phyloP scores from a whole-genome alignment of 2,888 invertebrate genomes.

The Orgyia antiqua region DNA sequence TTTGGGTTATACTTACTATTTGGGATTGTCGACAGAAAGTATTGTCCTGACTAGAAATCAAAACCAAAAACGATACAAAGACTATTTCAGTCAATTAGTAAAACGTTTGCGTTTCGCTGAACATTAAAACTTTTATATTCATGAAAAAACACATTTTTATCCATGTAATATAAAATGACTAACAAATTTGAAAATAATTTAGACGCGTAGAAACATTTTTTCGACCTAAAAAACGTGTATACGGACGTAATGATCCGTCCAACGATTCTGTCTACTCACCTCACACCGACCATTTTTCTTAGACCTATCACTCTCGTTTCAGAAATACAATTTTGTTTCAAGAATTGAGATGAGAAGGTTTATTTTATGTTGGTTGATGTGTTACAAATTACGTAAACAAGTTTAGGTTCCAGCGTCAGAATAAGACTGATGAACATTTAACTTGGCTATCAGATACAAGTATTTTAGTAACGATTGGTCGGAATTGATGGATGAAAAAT shows the following conservation, averaged over 20 bases:
- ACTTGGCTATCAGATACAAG: constrained; percentile 31
- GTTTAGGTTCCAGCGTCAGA: constrained; percentile 41
- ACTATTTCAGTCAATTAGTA: no score
- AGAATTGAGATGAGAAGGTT: constrained; percentile 7
- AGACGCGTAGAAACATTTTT: constrained; percentile 33
- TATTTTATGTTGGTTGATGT: constrained; percentile 19
- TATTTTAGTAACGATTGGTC: constrained; percentile 17
- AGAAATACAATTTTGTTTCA: neutral
- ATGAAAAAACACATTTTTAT: no score
- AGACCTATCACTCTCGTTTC: constrained; percentile 19
- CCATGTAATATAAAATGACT: no score
- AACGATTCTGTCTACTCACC: constrained; percentile 57
- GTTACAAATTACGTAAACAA: constrained; percentile 55
- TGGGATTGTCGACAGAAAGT: no score
- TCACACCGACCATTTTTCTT: constrained; percentile 18
- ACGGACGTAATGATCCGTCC: constrained; percentile 54
- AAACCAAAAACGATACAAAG: no score
- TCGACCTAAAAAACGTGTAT: constrained; percentile 39
- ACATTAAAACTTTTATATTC: no score
- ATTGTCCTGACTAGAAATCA: no score
- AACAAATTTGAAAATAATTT: constrained; percentile 24
- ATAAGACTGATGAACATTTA: constrained; percentile 50
- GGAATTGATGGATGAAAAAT: constrained; percentile 4
- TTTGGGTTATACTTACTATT: no score
- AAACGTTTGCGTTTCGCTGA: no score